phyloP scores from a whole-genome alignment of 2,113 vertebrate genomes.

The Girardinichthys multiradiatus region DNA sequence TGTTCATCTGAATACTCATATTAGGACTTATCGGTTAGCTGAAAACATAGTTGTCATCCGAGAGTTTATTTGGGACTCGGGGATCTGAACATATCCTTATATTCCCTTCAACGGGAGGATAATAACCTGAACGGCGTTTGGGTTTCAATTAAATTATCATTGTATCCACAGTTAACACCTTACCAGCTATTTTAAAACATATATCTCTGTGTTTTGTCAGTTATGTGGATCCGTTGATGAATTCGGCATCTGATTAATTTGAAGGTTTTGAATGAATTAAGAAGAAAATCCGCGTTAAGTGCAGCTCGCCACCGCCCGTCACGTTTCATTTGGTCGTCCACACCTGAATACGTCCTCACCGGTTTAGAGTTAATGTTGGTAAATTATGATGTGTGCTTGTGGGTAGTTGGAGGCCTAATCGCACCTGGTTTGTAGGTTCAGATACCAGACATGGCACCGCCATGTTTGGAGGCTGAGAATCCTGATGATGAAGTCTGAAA shows the following conservation, averaged over 20 bases:
- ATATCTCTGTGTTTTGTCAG: fast-evolving
- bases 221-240: fast-evolving
- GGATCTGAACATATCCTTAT: not conserved
- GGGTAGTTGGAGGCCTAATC: not conserved
- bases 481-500: too few species aligned
- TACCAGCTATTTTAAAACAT: fast-evolving
- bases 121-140: fast-evolving
- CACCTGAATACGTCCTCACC: not conserved
- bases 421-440: not conserved
- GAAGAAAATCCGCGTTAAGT: slow-evolving; percentile 2
- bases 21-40: fast-evolving
- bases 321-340: not conserved
- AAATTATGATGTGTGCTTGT: not conserved
- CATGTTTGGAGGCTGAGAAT: not conserved
- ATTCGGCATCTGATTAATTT: not conserved
- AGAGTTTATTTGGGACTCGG: too few species aligned
- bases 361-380: not conserved
- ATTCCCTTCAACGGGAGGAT: not conserved
- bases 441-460: too few species aligned
- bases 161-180: fast-evolving
- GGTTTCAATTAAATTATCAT: fast-evolving
- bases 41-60: fast-evolving
- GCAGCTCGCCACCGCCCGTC: slow-evolving; percentile 38
- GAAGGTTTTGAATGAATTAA: not conserved
- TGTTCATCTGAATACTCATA: fast-evolving